These are phyloP conservation scores for Characodon lateralis DNA, from an alignment of 2,797 vertebrate species.

Conservation along the genomic window DNA sequence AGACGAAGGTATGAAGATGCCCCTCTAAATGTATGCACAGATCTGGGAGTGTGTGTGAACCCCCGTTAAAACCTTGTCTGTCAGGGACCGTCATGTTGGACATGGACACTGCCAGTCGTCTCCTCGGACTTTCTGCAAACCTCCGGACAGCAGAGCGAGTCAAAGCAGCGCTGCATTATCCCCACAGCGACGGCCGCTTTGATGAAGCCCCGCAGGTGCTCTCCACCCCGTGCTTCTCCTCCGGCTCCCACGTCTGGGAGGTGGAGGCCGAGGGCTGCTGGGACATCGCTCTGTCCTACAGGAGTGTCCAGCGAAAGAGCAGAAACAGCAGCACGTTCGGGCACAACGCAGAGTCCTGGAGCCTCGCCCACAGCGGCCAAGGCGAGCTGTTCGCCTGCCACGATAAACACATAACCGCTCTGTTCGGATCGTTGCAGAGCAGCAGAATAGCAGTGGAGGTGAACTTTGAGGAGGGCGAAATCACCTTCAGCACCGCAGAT, in stretches of 20 bases:
- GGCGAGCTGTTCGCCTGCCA: constrained; percentile 54
- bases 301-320: constrained; percentile 48
- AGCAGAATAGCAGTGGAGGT: constrained; percentile 40
- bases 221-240: constrained; percentile 51
- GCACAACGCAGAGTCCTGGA: constrained; percentile 52
- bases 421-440: constrained; percentile 15
- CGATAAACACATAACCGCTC: constrained; percentile 2
- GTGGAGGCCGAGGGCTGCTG: constrained; percentile 64
- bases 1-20: constrained; percentile 30
- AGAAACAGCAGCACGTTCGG: constrained; percentile 45
- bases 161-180: constrained; percentile 20
- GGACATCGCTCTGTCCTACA: constrained; percentile 60
- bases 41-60: neutral
- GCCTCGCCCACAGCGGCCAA: constrained; percentile 35
- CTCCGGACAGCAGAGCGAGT: constrained; percentile 47
- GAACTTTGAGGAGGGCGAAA: constrained; percentile 41
- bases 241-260: constrained; percentile 55
- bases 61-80: constrained; percentile 5
- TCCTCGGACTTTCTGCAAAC: constrained; percentile 52
- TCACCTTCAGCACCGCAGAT: constrained; percentile 40
- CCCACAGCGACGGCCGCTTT: constrained; percentile 36
- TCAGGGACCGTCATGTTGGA: constrained; percentile 41
- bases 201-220: constrained; percentile 59
- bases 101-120: constrained; percentile 47
- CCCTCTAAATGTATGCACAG: neutral